Percentiles rank a stretch among this genome's conserved stretches.
Conservation (phyloP, 2,797 vertebrate genomes). For the Coccyzus lansbergi region DNA sequence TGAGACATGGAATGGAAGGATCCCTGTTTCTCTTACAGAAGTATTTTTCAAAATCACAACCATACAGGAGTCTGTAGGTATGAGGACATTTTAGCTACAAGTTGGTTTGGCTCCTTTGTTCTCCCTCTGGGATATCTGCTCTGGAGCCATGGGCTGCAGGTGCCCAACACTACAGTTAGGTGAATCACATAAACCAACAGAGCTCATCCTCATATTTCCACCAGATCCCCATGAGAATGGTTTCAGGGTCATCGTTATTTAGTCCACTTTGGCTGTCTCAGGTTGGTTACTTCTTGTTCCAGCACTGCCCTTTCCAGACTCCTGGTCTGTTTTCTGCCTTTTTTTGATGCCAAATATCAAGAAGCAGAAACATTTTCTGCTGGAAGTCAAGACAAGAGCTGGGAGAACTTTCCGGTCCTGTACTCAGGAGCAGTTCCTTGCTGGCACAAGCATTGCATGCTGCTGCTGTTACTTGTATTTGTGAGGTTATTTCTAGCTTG, state of each 20-base stretch:
- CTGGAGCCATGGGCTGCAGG: neutral
- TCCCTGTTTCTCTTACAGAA: neutral
- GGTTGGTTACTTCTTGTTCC: neutral
- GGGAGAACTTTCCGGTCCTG: neutral
- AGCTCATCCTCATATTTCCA: neutral
- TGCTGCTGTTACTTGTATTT: neutral
- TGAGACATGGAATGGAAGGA: neutral
- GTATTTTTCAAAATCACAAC: neutral
- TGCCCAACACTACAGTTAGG: accelerated
- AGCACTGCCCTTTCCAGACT: neutral
- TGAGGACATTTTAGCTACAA: neutral
- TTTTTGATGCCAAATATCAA: neutral
- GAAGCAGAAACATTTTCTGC: neutral
- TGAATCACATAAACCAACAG: neutral
- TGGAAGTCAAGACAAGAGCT: neutral
- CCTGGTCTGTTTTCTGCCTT: neutral
- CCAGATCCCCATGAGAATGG: neutral
- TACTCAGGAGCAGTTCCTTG: neutral
- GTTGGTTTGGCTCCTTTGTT: neutral
- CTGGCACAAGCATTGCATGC: neutral
- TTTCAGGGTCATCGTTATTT: neutral
- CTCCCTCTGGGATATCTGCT: neutral
- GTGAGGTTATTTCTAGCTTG: neutral
- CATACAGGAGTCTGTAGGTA: neutral
- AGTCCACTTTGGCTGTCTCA: accelerated